Evolutionary conservation across 2,797 vertebrate genomes (phyloP).

Genomic region (Gallinago stenura): DNA sequence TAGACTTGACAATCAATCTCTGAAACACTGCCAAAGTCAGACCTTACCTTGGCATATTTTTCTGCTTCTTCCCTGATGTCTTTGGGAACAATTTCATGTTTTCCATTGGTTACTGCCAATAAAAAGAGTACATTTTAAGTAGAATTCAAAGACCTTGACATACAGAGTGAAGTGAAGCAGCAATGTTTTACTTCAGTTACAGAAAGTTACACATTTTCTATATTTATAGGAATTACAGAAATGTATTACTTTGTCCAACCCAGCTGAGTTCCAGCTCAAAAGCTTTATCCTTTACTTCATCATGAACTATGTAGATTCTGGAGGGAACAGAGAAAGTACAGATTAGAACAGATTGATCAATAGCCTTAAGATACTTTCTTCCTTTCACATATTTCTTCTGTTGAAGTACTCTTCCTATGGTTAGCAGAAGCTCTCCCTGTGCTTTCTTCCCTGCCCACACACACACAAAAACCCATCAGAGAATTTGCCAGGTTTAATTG

Average conservation of each 20-base stretch:
- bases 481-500: neutral
- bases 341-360: slow-evolving; percentile 15
- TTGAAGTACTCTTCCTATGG: neutral
- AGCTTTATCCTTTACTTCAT: slow-evolving; percentile 98
- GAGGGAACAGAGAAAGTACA: slow-evolving; percentile 42
- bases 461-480: neutral
- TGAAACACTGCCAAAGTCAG: neutral
- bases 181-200: neutral
- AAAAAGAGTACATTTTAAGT: neutral
- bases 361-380: neutral
- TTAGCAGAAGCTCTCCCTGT: neutral
- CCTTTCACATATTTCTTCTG: neutral
- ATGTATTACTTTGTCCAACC: slow-evolving; percentile 92
- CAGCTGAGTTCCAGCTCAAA: slow-evolving; percentile 98
- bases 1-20: neutral
- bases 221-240: neutral
- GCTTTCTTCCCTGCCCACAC: neutral
- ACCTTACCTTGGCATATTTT: slow-evolving; percentile 96
- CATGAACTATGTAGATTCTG: slow-evolving; percentile 99
- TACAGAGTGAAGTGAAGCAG: neutral
- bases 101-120: slow-evolving; percentile 92
- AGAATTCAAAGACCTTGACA: neutral
- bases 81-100: slow-evolving; percentile 95
- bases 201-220: neutral
- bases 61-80: slow-evolving; percentile 95